Percentiles rank a stretch among this genome's conserved stretches.
These are phyloP conservation scores for Nymphalis urticae DNA, from an alignment of 2,888 invertebrate genomes.

Conservation along the genomic window DNA sequence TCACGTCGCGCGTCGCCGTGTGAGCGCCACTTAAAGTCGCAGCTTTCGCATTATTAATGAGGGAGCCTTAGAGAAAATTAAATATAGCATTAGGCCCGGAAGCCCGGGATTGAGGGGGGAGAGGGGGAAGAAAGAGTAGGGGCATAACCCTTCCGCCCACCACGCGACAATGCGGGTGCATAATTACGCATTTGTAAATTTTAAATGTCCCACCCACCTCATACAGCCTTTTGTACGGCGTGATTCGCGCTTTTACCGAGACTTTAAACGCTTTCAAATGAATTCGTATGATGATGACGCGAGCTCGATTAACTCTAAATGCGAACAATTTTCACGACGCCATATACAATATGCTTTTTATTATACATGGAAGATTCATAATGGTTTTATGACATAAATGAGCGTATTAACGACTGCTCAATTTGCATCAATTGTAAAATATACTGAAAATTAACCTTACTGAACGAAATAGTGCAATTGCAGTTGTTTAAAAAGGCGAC, in stretches of 20 bases:
- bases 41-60: slow-evolving; percentile 81
- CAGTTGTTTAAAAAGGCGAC: no score
- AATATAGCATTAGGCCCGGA: slow-evolving; percentile 82
- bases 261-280: slow-evolving; percentile 70
- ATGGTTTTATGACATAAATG: slow-evolving; percentile 25
- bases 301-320: slow-evolving; percentile 65
- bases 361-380: slow-evolving; percentile 25
- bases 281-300: slow-evolving; percentile 69
- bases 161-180: slow-evolving; percentile 80
- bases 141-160: slow-evolving; percentile 65
- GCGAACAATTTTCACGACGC: slow-evolving; percentile 61
- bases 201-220: slow-evolving; percentile 79
- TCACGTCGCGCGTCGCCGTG: slow-evolving; percentile 64
- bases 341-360: slow-evolving; percentile 30
- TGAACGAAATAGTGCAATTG: no score
- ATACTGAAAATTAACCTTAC: neutral
- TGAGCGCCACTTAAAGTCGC: slow-evolving; percentile 81
- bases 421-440: neutral
- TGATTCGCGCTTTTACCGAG: slow-evolving; percentile 74
- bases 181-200: slow-evolving; percentile 82
- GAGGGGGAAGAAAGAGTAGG: slow-evolving; percentile 52
- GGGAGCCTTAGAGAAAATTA: slow-evolving; percentile 82
- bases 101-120: slow-evolving; percentile 66
- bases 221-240: slow-evolving; percentile 78
- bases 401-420: neutral